Evolutionary conservation across 2,888 invertebrate species (phyloP), one percentile per base, ranked within the genome.

Genomic region (Drosophila kuntzei): DNA sequence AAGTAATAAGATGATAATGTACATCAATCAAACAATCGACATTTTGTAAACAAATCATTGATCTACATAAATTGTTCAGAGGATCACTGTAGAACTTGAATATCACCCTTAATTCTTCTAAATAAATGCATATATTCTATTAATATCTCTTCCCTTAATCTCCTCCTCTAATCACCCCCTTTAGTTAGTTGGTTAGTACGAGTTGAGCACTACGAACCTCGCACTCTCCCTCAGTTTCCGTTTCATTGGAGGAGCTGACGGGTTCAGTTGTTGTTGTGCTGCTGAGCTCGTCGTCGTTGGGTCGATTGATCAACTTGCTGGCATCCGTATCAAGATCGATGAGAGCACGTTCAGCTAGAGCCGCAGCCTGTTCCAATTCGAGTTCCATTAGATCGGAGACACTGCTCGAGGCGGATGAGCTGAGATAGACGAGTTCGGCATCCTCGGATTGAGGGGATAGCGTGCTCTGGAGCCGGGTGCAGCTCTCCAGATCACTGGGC

Each of bases 341-440:
- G 9, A 72, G 78, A 5, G 80, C 71, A 8, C 76, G 79, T 46
- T 87, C 83, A 0, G 78, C 76, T 16, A 89, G 20, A 0, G 82
- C 89, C 0, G 73, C 72, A 2, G 82, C 79, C 57, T 90, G 89
- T 39, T 89, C 90, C 43, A 88, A 79, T 50, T 94, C 94, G 44
- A 93, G 92, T 47, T 95, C 94, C 83, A 94, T 93, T 59, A 94
- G 84, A 70, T 95, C 94, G 79, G 95, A 94, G 12, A 94, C 93
- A 80, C 94, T 95, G 72, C 94, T 94, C 5, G 95, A 95, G 14
- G 94, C 94, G 7, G 95, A 94, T 76, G 95, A 95, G 61, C 95
- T 95, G 44, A 96, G 92, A 90, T 94, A 95, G 1, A 96, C 95
- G 11, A 95, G 90, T 92, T 96, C 96, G 22, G 95, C 95, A 4